A percentile compares a stretch with the other conserved stretches of the same genome.
Conservation (phyloP, 1,140 invertebrate species). For the Dolichoris vasculosae region DNA sequence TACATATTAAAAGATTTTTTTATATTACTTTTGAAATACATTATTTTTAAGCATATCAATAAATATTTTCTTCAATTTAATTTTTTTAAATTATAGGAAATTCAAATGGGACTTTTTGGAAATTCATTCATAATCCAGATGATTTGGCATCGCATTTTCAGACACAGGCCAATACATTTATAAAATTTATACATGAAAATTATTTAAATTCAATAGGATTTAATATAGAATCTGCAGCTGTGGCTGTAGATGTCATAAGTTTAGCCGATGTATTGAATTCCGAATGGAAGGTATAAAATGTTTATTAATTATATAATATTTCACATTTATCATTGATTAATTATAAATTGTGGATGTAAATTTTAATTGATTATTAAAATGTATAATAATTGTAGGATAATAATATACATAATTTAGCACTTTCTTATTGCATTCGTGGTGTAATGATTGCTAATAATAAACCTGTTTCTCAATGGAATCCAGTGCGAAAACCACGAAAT, state of each 20-base stretch:
- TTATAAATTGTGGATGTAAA: neutral
- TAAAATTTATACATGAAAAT: conserved; percentile 83
- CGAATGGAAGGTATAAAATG: conserved; percentile 78
- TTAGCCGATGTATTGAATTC: conserved; percentile 78
- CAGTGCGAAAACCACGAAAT: conserved; percentile 78
- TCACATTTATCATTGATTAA: neutral
- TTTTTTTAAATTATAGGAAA: conserved; percentile 54
- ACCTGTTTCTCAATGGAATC: conserved; percentile 82
- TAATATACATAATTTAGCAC: conserved; percentile 64
- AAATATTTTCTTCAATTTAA: conserved; percentile 11
- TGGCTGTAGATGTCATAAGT: conserved; percentile 79
- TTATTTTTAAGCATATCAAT: conserved; percentile 4
- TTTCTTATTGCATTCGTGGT: conserved; percentile 77
- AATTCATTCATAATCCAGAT: conserved; percentile 78
- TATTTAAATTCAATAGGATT: conserved; percentile 81
- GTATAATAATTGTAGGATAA: conserved; percentile 59
- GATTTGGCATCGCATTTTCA: conserved; percentile 79
- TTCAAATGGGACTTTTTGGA: conserved; percentile 58
- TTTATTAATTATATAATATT: conserved; percentile 7
- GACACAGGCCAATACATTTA: conserved; percentile 78
- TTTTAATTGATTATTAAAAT: conserved; percentile 20
- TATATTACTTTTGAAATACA: too few relatives aligned
- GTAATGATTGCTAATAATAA: conserved; percentile 82
- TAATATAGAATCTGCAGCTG: conserved; percentile 75
- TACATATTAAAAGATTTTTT: too few relatives aligned